Conservation (phyloP, 2,797 vertebrate species). For the Threskiornis aethiopicus region DNA sequence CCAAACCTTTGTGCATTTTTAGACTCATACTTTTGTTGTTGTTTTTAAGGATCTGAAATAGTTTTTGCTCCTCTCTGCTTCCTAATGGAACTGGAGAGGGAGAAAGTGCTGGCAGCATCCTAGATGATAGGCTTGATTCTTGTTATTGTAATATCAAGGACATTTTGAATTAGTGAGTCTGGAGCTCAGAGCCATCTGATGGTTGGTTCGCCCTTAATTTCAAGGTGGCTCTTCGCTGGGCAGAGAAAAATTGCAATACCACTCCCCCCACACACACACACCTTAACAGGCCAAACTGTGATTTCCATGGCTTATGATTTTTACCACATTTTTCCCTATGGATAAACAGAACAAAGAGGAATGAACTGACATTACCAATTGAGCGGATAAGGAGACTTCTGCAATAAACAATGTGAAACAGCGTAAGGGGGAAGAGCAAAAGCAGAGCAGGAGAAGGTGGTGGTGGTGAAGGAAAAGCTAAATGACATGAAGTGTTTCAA, state of each 20-base stretch:
- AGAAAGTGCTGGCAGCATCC: neutral
- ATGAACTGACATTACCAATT: neutral
- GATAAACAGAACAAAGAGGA: neutral
- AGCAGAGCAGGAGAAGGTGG: neutral
- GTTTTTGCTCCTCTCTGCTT: slow-evolving; percentile 5
- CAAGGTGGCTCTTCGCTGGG: neutral
- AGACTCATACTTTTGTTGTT: slow-evolving; percentile 11
- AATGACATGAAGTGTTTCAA: neutral
- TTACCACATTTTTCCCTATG: neutral
- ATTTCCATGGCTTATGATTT: neutral
- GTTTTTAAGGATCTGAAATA: slow-evolving; percentile 15
- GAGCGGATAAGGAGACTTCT: neutral
- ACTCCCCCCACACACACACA: fast-evolving
- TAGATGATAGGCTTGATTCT: neutral
- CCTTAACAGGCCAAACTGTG: neutral
- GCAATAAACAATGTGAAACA: neutral
- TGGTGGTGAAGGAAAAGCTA: neutral
- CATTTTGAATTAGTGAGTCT: neutral
- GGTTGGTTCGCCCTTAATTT: neutral
- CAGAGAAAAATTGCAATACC: neutral
- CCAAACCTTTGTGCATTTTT: slow-evolving; percentile 57
- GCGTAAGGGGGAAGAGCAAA: neutral
- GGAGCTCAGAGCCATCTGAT: neutral
- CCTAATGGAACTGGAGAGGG: neutral
- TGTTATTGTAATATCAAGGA: neutral